Evolutionary conservation across 2,888 invertebrate genomes (phyloP).

Genomic region (Odontomyia ornata): DNA sequence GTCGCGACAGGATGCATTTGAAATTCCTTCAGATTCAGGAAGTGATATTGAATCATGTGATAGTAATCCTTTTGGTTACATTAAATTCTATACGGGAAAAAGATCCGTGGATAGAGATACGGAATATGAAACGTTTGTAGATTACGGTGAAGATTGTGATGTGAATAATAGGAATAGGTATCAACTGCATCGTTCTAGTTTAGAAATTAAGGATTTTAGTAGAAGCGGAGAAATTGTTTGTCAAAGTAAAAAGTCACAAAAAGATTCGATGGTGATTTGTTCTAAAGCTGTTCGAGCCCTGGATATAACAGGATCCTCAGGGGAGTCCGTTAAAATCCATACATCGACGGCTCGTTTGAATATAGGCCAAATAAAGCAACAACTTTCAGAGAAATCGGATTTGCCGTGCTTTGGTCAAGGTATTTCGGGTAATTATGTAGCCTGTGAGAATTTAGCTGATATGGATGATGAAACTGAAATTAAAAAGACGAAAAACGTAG

Average conservation of each 20-base stretch:
- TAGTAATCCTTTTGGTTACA: slow-evolving; percentile 73
- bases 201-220: slow-evolving; percentile 55
- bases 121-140: slow-evolving; percentile 66
- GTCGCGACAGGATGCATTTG: slow-evolving; percentile 70
- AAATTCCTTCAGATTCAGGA: slow-evolving; percentile 64
- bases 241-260: slow-evolving; percentile 51
- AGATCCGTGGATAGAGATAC: slow-evolving; percentile 61
- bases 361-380: slow-evolving; percentile 60
- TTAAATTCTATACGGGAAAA: slow-evolving; percentile 71
- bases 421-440: slow-evolving; percentile 67
- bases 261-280: slow-evolving; percentile 61
- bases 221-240: slow-evolving; percentile 24
- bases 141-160: slow-evolving; percentile 60
- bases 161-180: slow-evolving; percentile 32
- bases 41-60: slow-evolving; percentile 65
- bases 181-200: slow-evolving; percentile 57
- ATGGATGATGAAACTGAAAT: slow-evolving; percentile 71
- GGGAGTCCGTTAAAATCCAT: slow-evolving; percentile 61
- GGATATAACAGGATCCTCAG: slow-evolving; percentile 57
- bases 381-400: slow-evolving; percentile 71
- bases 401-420: slow-evolving; percentile 69
- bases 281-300: slow-evolving; percentile 60
- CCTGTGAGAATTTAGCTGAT: slow-evolving; percentile 75
- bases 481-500: slow-evolving; percentile 59
- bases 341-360: slow-evolving; percentile 66